Base-by-base conservation (phyloP, 2,797 vertebrate genomes). In the Miichthys miiuy region DNA sequence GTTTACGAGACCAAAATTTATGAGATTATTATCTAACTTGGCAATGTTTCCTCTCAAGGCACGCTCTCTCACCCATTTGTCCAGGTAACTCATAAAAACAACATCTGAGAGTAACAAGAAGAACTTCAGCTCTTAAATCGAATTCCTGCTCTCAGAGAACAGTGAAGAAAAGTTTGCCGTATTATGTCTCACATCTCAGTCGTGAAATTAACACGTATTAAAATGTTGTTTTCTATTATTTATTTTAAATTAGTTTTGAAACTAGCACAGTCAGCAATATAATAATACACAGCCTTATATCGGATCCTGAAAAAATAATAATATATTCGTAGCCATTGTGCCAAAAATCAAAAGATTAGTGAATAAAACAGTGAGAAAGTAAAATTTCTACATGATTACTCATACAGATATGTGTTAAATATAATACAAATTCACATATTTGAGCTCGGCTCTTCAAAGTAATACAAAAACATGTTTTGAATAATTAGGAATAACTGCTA, bases 1-100 rank as follows among this genome's bases (percentile, higher is more conserved):
- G 56, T 85, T 84, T 79, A 83, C 52, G 63, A 55, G 74, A 72
- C 50, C 18, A 4, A 62, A 57, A 77, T 82, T 79, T 78, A 83
- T 79, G 17, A 50, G 55, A 47, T 47, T 52, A 42, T 60, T 69
- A 68, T 84, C 69, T 68, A 55, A 62, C 63, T 69, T 13, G 27
- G 30, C 58, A 68, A 63, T 85, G 81, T 81, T 72, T 55, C 27
- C 23, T 81, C 68, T 78, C 41, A 72, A 80, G 52, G 66, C 47
- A 57, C 57, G 47, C 76, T 61, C 50, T 54, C 62, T 69, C 56
- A 27, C 46, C 38, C 60, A 44, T 81, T 79, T 82, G 38, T 80
- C 68, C 61, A n/a, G 10, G 75, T 79, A 70, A 72, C 54, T 85
- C 68, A 67, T 83, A 68, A 79, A 80, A 84, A 46, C 14, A 12